Evolutionary conservation across 2,888 invertebrate species (phyloP).

Genomic region (Ochropleura plecta): DNA sequence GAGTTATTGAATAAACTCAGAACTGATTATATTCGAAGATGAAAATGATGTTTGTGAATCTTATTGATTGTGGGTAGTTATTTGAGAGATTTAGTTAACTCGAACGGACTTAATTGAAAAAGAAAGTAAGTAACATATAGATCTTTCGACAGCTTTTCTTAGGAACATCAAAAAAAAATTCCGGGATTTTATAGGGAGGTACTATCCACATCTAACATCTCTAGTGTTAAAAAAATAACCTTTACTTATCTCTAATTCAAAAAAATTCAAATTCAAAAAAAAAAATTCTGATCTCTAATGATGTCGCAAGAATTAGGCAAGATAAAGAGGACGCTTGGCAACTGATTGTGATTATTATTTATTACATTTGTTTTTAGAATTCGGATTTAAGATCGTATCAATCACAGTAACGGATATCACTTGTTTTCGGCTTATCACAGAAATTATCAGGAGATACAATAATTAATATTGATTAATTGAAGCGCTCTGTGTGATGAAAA

Average conservation of each 20-base stretch:
- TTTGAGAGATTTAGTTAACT: constrained; percentile 6
- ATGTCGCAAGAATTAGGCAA: neutral
- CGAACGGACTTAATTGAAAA: neutral
- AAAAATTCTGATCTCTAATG: neutral
- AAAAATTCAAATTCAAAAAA: no score
- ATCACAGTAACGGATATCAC: neutral
- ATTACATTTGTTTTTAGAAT: neutral
- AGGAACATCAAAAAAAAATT: neutral
- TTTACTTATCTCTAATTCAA: no score
- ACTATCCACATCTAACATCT: neutral
- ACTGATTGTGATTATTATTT: constrained; percentile 1
- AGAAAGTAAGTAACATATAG: neutral
- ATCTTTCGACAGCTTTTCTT: neutral
- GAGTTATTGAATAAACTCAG: constrained; percentile 1
- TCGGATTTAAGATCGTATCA: constrained; percentile 12
- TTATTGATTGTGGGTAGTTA: neutral
- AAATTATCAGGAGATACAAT: neutral
- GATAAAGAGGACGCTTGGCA: neutral
- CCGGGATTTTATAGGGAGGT: neutral
- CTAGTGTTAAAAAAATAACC: neutral
- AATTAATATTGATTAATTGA: constrained; percentile 16
- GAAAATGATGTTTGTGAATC: neutral
- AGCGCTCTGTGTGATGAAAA: neutral
- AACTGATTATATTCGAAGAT: constrained; percentile 1
- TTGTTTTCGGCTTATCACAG: neutral